phyloP scores from a whole-genome alignment of 2,888 invertebrate genomes.

The Vannuccia rotundouncinata region DNA sequence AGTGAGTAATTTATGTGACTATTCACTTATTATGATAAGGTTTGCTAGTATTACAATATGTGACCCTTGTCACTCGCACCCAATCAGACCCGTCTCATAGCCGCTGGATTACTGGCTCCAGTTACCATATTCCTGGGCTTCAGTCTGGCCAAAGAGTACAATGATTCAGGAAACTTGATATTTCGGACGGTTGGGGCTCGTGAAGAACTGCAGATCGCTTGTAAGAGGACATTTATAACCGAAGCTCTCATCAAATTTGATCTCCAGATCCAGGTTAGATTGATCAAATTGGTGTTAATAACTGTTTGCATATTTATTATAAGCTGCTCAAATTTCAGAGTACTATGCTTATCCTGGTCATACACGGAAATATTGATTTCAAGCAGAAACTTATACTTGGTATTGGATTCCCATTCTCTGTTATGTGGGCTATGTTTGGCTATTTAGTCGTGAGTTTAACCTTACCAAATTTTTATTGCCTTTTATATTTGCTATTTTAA shows the following conservation, averaged over 20 bases:
- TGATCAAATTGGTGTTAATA: too few species aligned
- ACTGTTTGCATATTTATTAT: too few species aligned
- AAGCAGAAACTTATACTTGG: conserved; percentile 45
- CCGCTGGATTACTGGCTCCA: neutral
- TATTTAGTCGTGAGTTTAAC: conserved; percentile 47
- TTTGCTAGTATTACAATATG: neutral
- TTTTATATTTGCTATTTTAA: neutral
- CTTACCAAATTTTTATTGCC: too few species aligned
- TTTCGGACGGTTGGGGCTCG: conserved; percentile 50
- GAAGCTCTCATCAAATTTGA: conserved; percentile 48
- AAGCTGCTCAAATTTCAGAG: too few species aligned
- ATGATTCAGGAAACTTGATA: conserved; percentile 47
- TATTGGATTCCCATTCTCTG: conserved; percentile 44
- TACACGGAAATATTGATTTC: neutral
- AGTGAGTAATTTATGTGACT: conserved; percentile 42
- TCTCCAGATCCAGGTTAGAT: conserved; percentile 49
- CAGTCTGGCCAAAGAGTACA: conserved; percentile 43
- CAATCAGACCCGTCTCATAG: neutral
- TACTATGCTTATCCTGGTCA: conserved; percentile 45
- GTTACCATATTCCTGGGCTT: neutral
- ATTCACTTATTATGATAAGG: neutral
- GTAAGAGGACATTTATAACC: conserved; percentile 45
- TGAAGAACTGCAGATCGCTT: conserved; percentile 45
- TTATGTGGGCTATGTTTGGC: conserved; percentile 45
- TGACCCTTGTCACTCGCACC: neutral